Conservation (phyloP, 2,113 vertebrate species). For the Castor canadensis region DNA sequence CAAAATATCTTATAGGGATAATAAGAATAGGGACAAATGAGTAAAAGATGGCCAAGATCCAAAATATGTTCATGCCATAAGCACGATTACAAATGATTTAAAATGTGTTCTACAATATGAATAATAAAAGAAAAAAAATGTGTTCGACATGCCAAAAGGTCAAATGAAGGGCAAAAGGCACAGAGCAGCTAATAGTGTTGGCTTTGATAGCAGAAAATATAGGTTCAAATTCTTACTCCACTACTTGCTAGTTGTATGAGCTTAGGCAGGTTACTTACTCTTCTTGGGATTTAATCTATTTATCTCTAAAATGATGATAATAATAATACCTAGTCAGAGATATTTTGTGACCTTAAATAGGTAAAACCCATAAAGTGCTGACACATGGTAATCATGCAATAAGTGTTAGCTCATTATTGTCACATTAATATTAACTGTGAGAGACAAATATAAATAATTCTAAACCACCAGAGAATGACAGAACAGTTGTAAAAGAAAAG, state of each 20-base stretch:
- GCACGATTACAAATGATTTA: neutral
- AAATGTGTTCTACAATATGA: too few relatives aligned
- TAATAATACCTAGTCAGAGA: neutral
- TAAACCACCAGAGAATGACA: neutral
- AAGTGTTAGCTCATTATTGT: neutral
- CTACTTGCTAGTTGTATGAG: neutral
- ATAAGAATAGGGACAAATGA: neutral
- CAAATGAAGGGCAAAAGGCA: neutral
- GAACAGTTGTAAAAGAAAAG: neutral
- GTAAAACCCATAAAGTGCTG: neutral
- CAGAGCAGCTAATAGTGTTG: neutral
- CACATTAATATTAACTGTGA: neutral
- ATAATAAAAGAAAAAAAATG: too few relatives aligned
- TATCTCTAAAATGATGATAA: neutral
- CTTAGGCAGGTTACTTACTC: neutral
- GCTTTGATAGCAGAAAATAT: neutral
- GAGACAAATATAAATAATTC: neutral
- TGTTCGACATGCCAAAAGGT: neutral
- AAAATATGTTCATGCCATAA: neutral
- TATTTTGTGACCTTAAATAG: neutral
- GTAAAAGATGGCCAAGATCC: neutral
- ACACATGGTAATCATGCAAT: neutral
- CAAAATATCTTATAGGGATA: neutral
- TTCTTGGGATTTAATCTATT: neutral
- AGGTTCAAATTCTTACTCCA: neutral